phyloP scores from a whole-genome alignment of 2,113 vertebrate genomes.

The Triplophysa dalaica region DNA sequence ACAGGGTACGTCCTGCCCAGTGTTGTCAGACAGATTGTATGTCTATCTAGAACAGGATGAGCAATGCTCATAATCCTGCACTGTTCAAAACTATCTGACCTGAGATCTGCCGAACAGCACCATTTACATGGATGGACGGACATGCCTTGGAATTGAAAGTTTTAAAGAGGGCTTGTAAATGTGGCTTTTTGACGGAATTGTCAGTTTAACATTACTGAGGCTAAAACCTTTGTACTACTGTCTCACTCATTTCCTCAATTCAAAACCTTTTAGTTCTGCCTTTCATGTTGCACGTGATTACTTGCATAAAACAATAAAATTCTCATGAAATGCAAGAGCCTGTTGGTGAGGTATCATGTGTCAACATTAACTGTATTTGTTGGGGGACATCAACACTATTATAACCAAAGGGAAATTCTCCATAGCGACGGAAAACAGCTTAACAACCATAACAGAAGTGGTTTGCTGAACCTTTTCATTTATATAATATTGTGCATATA shows the following conservation, averaged over 20 bases:
- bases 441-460: constrained; percentile 1
- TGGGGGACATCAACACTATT: not conserved
- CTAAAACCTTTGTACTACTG: not conserved
- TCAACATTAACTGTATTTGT: not conserved
- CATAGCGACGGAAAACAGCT: not conserved
- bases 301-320: constrained; percentile 11
- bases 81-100: constrained; percentile 26
- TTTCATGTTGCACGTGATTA: not conserved
- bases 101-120: constrained; percentile 3
- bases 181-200: not conserved
- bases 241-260: not conserved
- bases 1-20: constrained; percentile 27
- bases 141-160: no score
- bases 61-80: constrained; percentile 39
- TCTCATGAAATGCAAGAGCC: not conserved
- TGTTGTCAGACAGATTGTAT: constrained; percentile 47
- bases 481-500: constrained; percentile 27
- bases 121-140: not conserved
- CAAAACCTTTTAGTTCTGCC: not conserved
- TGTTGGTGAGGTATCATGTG: not conserved
- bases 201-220: not conserved
- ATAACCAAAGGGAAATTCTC: no score
- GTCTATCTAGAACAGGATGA: constrained; percentile 42
- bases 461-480: constrained; percentile 31
- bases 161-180: not conserved